These are phyloP conservation scores for Toxotes jaculatrix DNA, from an alignment of 2,113 vertebrate genomes.

Conservation along the genomic window DNA sequence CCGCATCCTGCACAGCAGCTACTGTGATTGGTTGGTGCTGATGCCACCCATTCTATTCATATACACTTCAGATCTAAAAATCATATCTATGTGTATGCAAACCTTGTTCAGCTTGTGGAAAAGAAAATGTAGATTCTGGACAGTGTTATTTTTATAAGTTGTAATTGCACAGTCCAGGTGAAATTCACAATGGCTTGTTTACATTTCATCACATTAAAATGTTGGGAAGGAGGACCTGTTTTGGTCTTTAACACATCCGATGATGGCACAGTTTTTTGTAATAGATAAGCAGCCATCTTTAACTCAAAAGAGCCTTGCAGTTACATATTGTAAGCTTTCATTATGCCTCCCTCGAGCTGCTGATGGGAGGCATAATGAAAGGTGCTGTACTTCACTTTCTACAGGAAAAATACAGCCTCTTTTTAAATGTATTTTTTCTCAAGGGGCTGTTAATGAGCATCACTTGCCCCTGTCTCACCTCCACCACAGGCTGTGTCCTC, in stretches of 20 bases:
- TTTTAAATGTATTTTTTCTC: constrained; percentile 13
- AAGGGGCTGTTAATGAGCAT: background rate
- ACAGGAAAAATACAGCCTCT: background rate
- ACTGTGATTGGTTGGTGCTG: background rate
- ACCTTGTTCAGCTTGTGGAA: background rate
- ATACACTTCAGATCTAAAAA: background rate
- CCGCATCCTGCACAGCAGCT: background rate
- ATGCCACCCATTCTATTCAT: background rate
- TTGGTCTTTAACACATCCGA: background rate
- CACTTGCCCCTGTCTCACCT: constrained; percentile 1
- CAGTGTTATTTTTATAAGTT: background rate
- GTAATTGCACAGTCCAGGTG: background rate
- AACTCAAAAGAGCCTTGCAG: constrained; percentile 7
- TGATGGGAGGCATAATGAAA: background rate
- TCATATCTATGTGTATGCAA: background rate
- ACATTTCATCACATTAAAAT: background rate
- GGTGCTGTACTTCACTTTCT: background rate
- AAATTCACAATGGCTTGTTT: background rate
- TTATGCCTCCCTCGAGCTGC: background rate
- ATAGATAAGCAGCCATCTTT: background rate
- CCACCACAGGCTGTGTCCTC: constrained; percentile 20
- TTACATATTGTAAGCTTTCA: background rate
- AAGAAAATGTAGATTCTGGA: background rate
- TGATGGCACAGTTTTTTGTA: background rate
- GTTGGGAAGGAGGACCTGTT: background rate